Evolutionary conservation across 2,888 invertebrate genomes (phyloP), one percentile per base, ranked within the genome.

Genomic region (Meteorus cinctellus): DNA sequence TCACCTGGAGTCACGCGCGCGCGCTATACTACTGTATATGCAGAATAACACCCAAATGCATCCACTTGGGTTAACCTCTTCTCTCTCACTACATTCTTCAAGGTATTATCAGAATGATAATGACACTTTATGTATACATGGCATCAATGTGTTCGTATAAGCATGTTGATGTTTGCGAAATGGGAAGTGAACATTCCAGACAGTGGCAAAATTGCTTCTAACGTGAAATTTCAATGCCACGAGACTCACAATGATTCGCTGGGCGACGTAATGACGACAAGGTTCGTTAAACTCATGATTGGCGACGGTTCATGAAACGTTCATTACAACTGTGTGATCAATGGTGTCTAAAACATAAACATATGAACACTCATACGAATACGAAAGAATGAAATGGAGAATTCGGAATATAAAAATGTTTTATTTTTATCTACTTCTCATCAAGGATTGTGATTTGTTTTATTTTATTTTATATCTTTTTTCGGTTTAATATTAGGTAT

Each of bases 231-330:
- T 31, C 27, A 34, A 68, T 31, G 51, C 51, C 68, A 68, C n/a
- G 29, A 68, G 31, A 29, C 55, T 19, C 16, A 55, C 19, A 55
- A 19, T 8, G 2, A 55, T 55, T 19, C 24, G 14, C 10, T 41
- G 31, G 55, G n/a, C 68, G 29, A 51, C 51, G 68, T 68, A 51
- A 55, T 31, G 68, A 51, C 68, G 24, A 31, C 48, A 55, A 51
- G 68, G 68, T 71, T 70, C 70, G 60, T 71, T 71, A 71, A 71
- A 68, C 68, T 68, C 31, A 68, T 51, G n/a, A 48, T 48, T 48
- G 48, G n/a, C 16, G 48, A 41, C 12, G n/a, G n/a, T 48, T 48
- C n/a, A 4, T n/a, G 48, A 16, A 45, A 48, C n/a, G 2, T n/a
- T 4, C 48, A 4, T 48, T 48, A 48, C n/a, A 4, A 48, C 48